These are phyloP conservation scores for Andrena praecox DNA, from an alignment of 2,888 invertebrate species.

Conservation along the genomic window DNA sequence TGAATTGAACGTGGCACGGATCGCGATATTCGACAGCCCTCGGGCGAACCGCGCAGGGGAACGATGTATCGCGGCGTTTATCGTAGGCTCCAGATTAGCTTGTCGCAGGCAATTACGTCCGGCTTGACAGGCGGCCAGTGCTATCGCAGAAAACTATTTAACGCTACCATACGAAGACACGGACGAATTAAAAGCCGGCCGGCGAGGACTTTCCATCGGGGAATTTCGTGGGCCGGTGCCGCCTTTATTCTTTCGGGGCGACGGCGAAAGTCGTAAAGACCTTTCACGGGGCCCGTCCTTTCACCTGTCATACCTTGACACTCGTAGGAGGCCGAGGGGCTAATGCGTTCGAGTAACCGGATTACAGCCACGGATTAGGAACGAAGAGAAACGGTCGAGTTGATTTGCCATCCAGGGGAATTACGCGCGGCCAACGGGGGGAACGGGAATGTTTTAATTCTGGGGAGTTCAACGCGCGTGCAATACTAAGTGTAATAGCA, in stretches of 20 bases:
- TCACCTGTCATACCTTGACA: conserved; percentile 71
- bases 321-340: conserved; percentile 63
- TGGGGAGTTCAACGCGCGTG: conserved; percentile 8
- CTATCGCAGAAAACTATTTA: conserved; percentile 41
- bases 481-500: not conserved
- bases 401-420: conserved; percentile 34
- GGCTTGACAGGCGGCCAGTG: conserved; percentile 30
- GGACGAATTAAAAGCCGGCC: conserved; percentile 25
- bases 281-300: conserved; percentile 55
- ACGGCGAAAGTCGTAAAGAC: conserved; percentile 63
- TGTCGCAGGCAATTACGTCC: conserved; percentile 61
- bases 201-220: conserved; percentile 30
- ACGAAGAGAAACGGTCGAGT: conserved; percentile 51
- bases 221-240: conserved; percentile 36
- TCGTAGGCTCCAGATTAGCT: conserved; percentile 67
- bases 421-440: not conserved
- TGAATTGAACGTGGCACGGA: conserved; percentile 33
- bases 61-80: conserved; percentile 53
- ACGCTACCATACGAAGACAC: conserved; percentile 6
- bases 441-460: conserved; percentile 35
- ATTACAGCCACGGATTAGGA: conserved; percentile 67
- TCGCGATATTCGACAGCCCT: conserved; percentile 15
- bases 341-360: conserved; percentile 69
- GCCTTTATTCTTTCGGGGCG: conserved; percentile 15
- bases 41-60: conserved; percentile 42